Base-by-base conservation (phyloP, 2,797 vertebrate species). In the Acipenser transmontanus region DNA sequence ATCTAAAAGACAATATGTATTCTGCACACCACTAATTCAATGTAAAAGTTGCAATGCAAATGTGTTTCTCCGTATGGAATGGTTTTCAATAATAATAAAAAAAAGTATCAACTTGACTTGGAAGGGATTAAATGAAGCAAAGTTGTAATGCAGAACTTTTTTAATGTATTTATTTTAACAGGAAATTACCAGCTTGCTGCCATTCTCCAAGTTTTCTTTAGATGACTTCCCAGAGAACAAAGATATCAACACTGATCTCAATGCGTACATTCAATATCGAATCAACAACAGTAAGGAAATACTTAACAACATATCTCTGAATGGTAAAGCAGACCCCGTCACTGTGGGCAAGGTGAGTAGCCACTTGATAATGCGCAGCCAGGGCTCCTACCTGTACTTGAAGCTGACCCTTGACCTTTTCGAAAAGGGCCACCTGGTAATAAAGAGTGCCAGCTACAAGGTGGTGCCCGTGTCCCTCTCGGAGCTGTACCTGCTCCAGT, bases 381-480 rank as follows among this genome's bases (percentile, higher is more conserved):
- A 94, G 66, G 97, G 97, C 61, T 99, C 97, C 62, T 98, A 95
- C 59, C 90, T 99, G 74, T 99, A 99, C 83, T 87, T 99, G 76
- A 98, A 98, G 73, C 90, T 99, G 76, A 98, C 96, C 10, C 78
- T 99, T 75, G 97, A 99, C 83, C 94, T 98, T 73, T 95, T 99
- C 60, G 94, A 99, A 71, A 90, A 85, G 71, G 97, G 96, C 68
- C 95, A 98, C 76, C 80, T 99, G 64, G 97, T 99, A 70, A 97
- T 98, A 77, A 98, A 99, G 85, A 98, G 97, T 3, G 88, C 96
- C 68, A 96, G 97, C 87, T 99, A 98, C 87, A 99, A 99, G 81
- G 96, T 98, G 6, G 96, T 99, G 67, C 97, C 97, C 0, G 95
- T 99, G 66, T 99, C 96, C 0, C 77, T 99, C 50, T 92, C 96